Evolutionary conservation across 2,888 invertebrate genomes (phyloP).

Genomic region (Cistogaster globosa): DNA sequence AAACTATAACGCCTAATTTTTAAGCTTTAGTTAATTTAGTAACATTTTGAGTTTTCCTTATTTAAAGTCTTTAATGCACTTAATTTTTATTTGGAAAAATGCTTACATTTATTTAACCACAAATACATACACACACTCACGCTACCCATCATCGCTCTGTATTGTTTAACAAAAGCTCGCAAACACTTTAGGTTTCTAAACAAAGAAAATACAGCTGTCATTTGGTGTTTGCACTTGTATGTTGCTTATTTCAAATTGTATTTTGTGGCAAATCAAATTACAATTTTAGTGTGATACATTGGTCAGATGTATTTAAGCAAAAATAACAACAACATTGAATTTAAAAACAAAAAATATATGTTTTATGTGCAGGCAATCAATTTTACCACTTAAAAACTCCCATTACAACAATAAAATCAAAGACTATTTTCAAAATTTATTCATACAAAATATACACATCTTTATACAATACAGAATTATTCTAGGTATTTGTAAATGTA

Average conservation of each 20-base stretch:
- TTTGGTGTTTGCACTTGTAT: constrained; percentile 6
- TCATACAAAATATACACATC: too few relatives aligned
- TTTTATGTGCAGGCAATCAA: constrained; percentile 20
- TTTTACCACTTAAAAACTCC: background rate
- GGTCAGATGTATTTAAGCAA: constrained; percentile 40
- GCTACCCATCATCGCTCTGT: constrained; percentile 25
- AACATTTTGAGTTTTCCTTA: too few relatives aligned
- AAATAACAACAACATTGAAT: constrained; percentile 13
- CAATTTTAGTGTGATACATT: constrained; percentile 63
- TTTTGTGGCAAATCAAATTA: constrained; percentile 66
- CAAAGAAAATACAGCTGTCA: constrained; percentile 37
- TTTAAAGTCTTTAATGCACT: too few relatives aligned
- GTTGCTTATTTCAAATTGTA: constrained; percentile 47
- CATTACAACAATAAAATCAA: background rate
- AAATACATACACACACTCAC: background rate
- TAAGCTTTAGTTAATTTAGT: too few relatives aligned
- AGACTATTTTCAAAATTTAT: too few relatives aligned
- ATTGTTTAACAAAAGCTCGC: constrained; percentile 37
- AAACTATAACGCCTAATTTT: too few relatives aligned
- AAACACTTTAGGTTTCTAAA: constrained; percentile 23
- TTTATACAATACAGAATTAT: too few relatives aligned
- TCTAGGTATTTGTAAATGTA: too few relatives aligned
- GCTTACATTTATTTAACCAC: too few relatives aligned
- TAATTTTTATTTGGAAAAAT: too few relatives aligned
- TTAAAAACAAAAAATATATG: background rate